Evolutionary conservation across 2,888 invertebrate genomes (phyloP), one percentile per base, ranked within the genome.

Genomic region (Dyspetes luteomarginatus): DNA sequence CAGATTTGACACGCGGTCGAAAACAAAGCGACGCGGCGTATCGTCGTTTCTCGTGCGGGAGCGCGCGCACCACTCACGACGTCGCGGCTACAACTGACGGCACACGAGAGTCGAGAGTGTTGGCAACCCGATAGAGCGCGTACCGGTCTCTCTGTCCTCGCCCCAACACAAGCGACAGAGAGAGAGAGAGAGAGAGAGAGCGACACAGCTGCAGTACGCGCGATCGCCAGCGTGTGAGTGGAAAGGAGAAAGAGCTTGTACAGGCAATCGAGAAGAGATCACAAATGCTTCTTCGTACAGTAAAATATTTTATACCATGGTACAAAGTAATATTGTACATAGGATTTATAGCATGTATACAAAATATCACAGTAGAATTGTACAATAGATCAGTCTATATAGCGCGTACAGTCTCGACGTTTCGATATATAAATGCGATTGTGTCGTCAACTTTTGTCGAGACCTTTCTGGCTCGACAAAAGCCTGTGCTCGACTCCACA

Each of bases 1-100:
- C 74, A 76, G 60, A 67, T 56, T 55, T 19, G 67, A 48, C 68
- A 76, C 76, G 76, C 80, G 80, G 73, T 74, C 30, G 56, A 43
- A 50, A 2, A 45, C 19, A 12, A 52, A 43, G 17, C 65, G 58
- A 75, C 56, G 52, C 50, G 60, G 48, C 17, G 9, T 48, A 24
- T 26, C 50, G 52, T 60, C 24, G 12, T 36, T 60, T 52, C 67
- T 58, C 7, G n/a, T 36, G 26, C 76, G 36, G 1, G 2, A 36
- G 12, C 36, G 36, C n/a, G 36, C 50, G 75, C 67, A 52, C 62
- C 68, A 41, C 41, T 41, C 55, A 43, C 81, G 56, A 41, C 64
- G 81, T 43, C 64, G 36, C 68, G 56, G 64, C 72, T 22, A 76
- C 72, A 30, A 67, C 80, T 80, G 71, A 24, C 43, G 24, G 43